These are phyloP conservation scores for Chelonus formosanus DNA, from an alignment of 2,888 invertebrate genomes.

Conservation along the genomic window DNA sequence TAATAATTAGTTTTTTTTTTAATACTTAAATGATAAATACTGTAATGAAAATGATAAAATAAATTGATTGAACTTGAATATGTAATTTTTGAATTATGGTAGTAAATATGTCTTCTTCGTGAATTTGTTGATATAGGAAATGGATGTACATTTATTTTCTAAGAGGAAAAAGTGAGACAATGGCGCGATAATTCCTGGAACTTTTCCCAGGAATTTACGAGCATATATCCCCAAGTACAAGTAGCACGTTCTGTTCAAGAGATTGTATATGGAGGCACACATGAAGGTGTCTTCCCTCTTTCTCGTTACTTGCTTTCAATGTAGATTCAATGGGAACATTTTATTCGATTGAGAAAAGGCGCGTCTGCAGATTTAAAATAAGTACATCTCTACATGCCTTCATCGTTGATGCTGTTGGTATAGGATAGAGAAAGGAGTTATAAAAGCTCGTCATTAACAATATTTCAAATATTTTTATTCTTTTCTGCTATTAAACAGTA, in stretches of 20 bases:
- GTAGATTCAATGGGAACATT: conserved; percentile 24
- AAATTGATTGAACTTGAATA: too few relatives aligned
- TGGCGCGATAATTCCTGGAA: conserved; percentile 38
- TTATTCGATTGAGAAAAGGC: conserved; percentile 15
- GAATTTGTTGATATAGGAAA: conserved; percentile 14
- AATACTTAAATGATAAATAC: too few relatives aligned
- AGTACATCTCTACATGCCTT: too few relatives aligned
- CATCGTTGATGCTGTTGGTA: too few relatives aligned
- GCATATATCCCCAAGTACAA: conserved; percentile 33
- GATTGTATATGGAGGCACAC: conserved; percentile 8
- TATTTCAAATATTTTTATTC: too few relatives aligned
- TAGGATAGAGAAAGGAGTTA: too few relatives aligned
- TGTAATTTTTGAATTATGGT: background rate
- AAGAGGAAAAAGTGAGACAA: conserved; percentile 30
- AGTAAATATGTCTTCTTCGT: background rate
- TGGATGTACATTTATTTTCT: conserved; percentile 19
- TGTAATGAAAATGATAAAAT: too few relatives aligned
- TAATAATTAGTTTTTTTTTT: too few relatives aligned
- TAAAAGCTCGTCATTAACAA: too few relatives aligned
- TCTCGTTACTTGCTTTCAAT: conserved; percentile 13
- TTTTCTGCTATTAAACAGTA: too few relatives aligned
- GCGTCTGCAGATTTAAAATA: conserved; percentile 2
- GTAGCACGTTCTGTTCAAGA: conserved; percentile 29
- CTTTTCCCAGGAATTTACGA: conserved; percentile 35
- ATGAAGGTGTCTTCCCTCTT: conserved; percentile 16